Conservation (phyloP, 2,113 vertebrate species). For the Phylloscopus trochilus region DNA sequence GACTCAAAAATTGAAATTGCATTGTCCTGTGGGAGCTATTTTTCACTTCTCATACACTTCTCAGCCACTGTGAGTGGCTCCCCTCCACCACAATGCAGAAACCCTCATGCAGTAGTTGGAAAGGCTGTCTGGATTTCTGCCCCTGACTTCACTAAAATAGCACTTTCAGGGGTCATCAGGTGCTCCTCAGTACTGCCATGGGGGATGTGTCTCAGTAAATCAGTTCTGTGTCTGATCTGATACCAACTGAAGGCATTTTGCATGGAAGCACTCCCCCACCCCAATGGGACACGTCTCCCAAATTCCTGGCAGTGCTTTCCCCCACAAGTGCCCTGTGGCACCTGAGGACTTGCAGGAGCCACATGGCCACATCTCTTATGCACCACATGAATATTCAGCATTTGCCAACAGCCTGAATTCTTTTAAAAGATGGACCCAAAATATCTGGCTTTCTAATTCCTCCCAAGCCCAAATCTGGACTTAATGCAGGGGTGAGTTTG, state of each 20-base stretch:
- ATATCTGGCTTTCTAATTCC: not conserved
- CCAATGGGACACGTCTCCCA: rapidly evolving
- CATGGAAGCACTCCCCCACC: not conserved
- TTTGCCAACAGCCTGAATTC: not conserved
- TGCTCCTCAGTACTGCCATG: not conserved
- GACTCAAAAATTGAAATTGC: not conserved
- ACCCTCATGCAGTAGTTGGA: not conserved
- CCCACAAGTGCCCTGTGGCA: not conserved
- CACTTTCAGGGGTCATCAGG: not conserved
- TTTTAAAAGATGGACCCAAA: not conserved
- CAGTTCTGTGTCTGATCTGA: not conserved
- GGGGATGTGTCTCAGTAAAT: not conserved
- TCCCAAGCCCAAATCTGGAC: not conserved
- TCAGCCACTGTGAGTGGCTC: not conserved
- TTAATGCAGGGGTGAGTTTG: not conserved
- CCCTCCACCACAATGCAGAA: not conserved
- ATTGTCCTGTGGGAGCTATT: not conserved
- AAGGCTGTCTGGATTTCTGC: not conserved
- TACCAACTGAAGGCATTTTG: not conserved
- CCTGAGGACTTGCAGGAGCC: not conserved
- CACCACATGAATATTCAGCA: not conserved
- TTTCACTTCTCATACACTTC: not conserved
- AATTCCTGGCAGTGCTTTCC: not conserved
- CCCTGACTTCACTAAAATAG: not conserved
- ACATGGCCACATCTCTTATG: not conserved